Conservation (phyloP, 1,140 invertebrate genomes). For the Eueides isabella region DNA sequence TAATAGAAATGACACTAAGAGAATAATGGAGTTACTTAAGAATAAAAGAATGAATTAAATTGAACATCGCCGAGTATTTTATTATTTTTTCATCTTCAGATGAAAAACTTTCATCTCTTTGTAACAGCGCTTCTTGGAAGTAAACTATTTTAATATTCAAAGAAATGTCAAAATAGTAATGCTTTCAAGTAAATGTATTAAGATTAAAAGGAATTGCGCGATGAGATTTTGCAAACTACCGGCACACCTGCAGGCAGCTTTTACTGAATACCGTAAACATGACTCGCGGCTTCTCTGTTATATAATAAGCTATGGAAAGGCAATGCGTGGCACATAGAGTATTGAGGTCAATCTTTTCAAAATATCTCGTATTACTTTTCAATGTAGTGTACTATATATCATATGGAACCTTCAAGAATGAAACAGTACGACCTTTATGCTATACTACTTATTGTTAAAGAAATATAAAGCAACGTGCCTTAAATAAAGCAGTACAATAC, state of each 20-base stretch:
- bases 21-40: too few species aligned
- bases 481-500: too few species aligned
- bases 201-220: neutral
- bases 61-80: neutral
- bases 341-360: conserved; percentile 28
- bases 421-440: too few species aligned
- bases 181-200: neutral
- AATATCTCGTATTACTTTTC: neutral
- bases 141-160: neutral
- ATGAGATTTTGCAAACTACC: conserved; percentile 13
- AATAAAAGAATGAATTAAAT: too few species aligned
- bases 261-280: conserved; percentile 23
- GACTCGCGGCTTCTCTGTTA: conserved; percentile 28
- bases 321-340: conserved; percentile 23
- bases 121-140: neutral
- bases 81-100: neutral
- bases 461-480: too few species aligned
- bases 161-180: neutral
- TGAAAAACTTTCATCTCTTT: conserved; percentile 3
- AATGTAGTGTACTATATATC: neutral
- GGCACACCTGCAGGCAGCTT: conserved; percentile 28
- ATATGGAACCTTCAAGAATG: neutral
- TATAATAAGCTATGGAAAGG: conserved; percentile 28
- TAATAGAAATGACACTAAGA: too few species aligned
- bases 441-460: too few species aligned